Evolutionary conservation across 2,888 invertebrate species (phyloP).

Genomic region (Pammene fasciana): DNA sequence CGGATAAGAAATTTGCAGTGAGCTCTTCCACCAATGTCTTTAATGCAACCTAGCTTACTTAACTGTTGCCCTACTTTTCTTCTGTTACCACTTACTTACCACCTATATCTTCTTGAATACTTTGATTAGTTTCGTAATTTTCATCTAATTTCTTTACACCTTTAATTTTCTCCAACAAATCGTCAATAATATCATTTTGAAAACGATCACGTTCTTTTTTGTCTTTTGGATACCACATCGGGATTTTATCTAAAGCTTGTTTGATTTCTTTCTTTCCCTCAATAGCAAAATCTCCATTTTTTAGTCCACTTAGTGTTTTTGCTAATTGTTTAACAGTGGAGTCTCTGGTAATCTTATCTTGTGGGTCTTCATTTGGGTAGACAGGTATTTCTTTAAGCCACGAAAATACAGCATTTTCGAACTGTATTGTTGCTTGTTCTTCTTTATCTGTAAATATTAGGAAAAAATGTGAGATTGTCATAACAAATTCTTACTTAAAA

Average conservation of each 20-base stretch:
- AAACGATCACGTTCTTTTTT: slow-evolving; percentile 49
- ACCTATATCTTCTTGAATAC: too few species aligned
- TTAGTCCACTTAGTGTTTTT: slow-evolving; percentile 46
- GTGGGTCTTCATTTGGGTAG: slow-evolving; percentile 47
- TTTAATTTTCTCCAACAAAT: slow-evolving; percentile 47
- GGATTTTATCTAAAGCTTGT: slow-evolving; percentile 50
- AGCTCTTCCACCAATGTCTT: too few species aligned
- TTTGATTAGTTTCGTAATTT: slow-evolving; percentile 42
- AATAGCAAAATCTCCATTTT: slow-evolving; percentile 46
- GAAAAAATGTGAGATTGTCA: background rate
- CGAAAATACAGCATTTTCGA: slow-evolving; percentile 45
- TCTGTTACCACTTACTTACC: too few species aligned
- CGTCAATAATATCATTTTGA: slow-evolving; percentile 50
- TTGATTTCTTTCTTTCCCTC: slow-evolving; percentile 48
- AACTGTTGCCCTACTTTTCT: too few species aligned
- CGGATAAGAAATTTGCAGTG: too few species aligned
- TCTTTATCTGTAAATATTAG: slow-evolving; percentile 28
- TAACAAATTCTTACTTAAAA: too few species aligned
- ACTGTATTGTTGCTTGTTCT: slow-evolving; percentile 41
- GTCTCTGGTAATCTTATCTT: slow-evolving; percentile 48
- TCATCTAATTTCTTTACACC: slow-evolving; percentile 44
- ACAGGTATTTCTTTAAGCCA: slow-evolving; percentile 59
- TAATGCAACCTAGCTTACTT: too few species aligned
- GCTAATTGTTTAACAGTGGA: slow-evolving; percentile 47
- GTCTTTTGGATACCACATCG: slow-evolving; percentile 56